These are phyloP conservation scores for Geococcyx californianus DNA, from an alignment of 2,113 vertebrate genomes.

Conservation along the genomic window DNA sequence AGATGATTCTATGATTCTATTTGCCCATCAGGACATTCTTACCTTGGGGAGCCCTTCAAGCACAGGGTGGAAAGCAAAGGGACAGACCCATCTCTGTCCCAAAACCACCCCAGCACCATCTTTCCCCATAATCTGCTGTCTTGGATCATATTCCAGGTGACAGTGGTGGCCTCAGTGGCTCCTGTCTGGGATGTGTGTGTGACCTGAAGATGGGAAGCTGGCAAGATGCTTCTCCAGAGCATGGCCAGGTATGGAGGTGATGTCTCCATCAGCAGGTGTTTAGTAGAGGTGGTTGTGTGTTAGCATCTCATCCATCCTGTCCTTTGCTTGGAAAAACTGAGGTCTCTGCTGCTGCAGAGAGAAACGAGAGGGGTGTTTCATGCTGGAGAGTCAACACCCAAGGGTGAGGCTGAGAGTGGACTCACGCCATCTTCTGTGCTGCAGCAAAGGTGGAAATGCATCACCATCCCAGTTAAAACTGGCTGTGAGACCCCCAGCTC, in stretches of 20 bases:
- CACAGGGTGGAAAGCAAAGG: neutral
- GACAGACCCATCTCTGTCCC: neutral
- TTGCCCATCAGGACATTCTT: neutral
- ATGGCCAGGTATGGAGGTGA: neutral
- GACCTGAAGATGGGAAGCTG: neutral
- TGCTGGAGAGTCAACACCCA: neutral
- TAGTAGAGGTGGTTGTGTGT: neutral
- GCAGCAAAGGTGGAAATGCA: neutral
- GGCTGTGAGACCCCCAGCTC: neutral
- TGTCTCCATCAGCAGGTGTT: neutral
- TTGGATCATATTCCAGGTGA: accelerated
- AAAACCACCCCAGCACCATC: neutral
- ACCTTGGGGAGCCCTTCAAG: accelerated
- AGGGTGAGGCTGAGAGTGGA: neutral
- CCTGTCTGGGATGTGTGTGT: neutral
- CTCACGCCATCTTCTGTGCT: neutral
- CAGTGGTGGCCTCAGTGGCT: neutral
- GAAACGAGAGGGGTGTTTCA: neutral
- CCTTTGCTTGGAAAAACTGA: accelerated
- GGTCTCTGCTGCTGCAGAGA: accelerated
- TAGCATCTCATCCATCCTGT: accelerated
- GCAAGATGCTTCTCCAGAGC: neutral
- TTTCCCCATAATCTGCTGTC: neutral
- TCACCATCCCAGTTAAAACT: neutral
- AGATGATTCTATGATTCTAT: too few relatives aligned